Evolutionary conservation across 2,888 invertebrate genomes (phyloP), one percentile per base, ranked within the genome.

Genomic region (Liopterus haemorrhoidalis): DNA sequence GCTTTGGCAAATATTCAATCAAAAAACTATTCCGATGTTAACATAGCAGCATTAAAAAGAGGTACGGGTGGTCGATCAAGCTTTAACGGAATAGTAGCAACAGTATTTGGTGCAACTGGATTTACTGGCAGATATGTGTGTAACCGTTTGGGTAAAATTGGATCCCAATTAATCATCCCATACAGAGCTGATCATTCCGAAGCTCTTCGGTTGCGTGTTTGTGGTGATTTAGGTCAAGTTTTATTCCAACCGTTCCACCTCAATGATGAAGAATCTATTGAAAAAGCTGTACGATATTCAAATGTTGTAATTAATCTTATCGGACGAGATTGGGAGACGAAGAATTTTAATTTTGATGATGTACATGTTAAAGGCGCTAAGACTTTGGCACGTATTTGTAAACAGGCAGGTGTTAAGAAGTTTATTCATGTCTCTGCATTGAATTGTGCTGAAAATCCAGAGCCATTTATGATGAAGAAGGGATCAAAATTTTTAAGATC

Each of bases 21-120:
- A 38, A 54, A 64, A 39, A 63, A 73, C 45, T 80, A 79, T 58
- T 74, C 76, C 57, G 75, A 78, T 49, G 73, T 74, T 49, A 82
- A 82, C 67, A 61, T 81, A 41, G 74, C 84, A 5, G 70, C 78
- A 1, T 73, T 88, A 62, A 88, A 84, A 65, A 74, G 85, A 52
- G 92, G 91, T 19, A 87, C 90, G 14, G 92, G 91, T 9, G 97
- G 96, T 12, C 81, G 99, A 22, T 86, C 88, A 55, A 96, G 95
- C 61, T 99, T 97, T 67, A 97, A 88, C 70, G 99, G 99, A 0
- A 76, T 89, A 42, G 93, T 97, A 2, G 93, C 91, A n/a, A 99
- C 99, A n/a, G 87, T 99, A 1, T 96, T 97, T 66, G 97, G 97
- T 39, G 80, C 81, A 43, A 82, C 83, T 22, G 97, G 97, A 2